Percentiles rank a stretch among this genome's conserved stretches.
Evolutionary conservation across 2,888 invertebrate genomes (phyloP).

Genomic region (Drosophila nr. fundita): DNA sequence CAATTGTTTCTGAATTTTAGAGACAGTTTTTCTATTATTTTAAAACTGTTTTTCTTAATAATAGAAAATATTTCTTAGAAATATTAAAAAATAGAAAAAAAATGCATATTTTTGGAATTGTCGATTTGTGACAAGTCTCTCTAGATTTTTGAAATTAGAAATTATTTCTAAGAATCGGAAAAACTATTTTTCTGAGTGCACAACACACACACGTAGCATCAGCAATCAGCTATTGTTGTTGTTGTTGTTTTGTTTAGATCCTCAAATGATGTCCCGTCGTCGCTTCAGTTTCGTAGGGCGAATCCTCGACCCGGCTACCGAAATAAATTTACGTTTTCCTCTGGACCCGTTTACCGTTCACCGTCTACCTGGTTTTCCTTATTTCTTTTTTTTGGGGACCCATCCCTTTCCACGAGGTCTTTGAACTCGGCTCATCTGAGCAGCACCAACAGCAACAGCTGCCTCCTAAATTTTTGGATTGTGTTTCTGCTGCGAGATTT

Average conservation of each 20-base stretch:
- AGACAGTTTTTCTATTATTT: background rate
- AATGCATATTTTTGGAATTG: background rate
- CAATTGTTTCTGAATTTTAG: background rate
- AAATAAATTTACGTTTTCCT: constrained; percentile 22
- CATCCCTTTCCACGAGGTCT: constrained; percentile 52
- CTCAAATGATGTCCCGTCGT: constrained; percentile 67
- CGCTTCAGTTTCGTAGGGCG: constrained; percentile 49
- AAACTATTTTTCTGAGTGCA: constrained; percentile 17
- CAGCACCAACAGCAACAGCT: constrained; percentile 48
- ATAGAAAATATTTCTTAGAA: background rate
- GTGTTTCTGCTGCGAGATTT: constrained; percentile 12
- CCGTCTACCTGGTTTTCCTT: constrained; percentile 15
- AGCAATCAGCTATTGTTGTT: constrained; percentile 39
- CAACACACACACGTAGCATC: constrained; percentile 39
- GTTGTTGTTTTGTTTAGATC: constrained; percentile 62
- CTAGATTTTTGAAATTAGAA: background rate
- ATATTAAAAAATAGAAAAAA: background rate
- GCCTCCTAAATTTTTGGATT: constrained; percentile 29
- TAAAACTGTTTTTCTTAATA: background rate
- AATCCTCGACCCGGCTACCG: constrained; percentile 39
- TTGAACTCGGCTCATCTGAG: constrained; percentile 65
- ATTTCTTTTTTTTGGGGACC: background rate
- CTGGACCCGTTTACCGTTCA: constrained; percentile 20
- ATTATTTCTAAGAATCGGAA: background rate
- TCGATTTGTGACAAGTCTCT: background rate